Conservation (phyloP, 23 tunicate species). For the Halocynthia roretzi region DNA sequence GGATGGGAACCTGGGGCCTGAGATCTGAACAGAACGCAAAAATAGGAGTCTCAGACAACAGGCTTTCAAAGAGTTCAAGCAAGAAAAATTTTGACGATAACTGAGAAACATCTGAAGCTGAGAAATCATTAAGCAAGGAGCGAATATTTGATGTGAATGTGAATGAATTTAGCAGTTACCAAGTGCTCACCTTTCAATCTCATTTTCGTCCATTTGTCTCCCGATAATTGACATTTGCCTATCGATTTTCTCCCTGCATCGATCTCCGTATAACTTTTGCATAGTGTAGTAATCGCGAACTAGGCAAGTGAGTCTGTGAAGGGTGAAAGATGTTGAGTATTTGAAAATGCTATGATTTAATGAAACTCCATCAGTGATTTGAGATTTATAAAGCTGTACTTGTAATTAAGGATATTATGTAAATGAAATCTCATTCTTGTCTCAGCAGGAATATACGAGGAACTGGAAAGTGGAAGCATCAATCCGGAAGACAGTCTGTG, state of each 20-base stretch:
- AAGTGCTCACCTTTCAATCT: slow-evolving; percentile 6
- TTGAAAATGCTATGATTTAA: not conserved
- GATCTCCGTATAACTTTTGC: slow-evolving; percentile 61
- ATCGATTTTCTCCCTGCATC: slow-evolving; percentile 37
- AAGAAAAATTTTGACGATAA: too few species aligned
- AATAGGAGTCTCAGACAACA: too few species aligned
- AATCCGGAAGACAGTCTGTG: slow-evolving; percentile 15
- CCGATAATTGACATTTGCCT: slow-evolving; percentile 63
- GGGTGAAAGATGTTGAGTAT: not conserved
- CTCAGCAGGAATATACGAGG: slow-evolving; percentile 55
- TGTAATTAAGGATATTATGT: slow-evolving; percentile 34
- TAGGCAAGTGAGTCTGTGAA: slow-evolving; percentile 33
- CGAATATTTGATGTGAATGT: too few species aligned
- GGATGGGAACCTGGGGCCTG: too few species aligned
- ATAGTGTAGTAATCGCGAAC: slow-evolving; percentile 51
- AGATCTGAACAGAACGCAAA: too few species aligned
- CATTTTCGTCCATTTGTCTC: slow-evolving; percentile 18
- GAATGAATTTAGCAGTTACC: too few species aligned
- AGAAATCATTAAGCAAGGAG: too few species aligned
- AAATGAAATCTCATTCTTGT: slow-evolving; percentile 48
- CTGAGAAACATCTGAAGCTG: too few species aligned
- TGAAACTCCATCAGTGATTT: not conserved
- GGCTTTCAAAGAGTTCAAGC: too few species aligned
- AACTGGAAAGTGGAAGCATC: slow-evolving; percentile 21
- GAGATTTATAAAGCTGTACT: not conserved